Evolutionary conservation across 2,113 vertebrate species (phyloP).

Genomic region (Xerus inauris): DNA sequence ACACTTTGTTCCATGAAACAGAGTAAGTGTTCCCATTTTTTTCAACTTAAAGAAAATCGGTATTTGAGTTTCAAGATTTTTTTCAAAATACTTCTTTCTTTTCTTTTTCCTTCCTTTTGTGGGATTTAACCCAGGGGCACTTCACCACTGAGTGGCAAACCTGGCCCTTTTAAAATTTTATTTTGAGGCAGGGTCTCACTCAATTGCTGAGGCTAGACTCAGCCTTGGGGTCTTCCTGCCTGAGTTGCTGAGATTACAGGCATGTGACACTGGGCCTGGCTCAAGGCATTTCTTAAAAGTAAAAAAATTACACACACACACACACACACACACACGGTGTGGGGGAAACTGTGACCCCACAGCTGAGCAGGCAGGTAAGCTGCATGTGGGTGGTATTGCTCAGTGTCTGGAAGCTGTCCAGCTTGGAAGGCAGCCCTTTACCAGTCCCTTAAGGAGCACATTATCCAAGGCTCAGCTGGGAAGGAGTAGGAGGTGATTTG

Average conservation of each 20-base stretch:
- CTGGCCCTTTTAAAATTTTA: no score
- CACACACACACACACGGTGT: rapidly evolving
- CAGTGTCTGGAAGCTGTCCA: background rate
- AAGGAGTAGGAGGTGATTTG: background rate
- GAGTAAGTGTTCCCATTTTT: background rate
- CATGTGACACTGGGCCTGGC: no score
- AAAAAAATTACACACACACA: background rate
- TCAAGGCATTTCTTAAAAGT: background rate
- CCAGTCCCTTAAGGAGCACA: background rate
- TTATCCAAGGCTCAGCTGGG: background rate
- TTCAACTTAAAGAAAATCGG: background rate
- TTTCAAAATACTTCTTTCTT: background rate
- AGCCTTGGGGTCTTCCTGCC: no score
- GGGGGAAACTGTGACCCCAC: background rate
- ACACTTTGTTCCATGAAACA: background rate
- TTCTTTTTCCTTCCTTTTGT: no score
- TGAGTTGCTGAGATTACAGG: no score
- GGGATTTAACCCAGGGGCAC: no score
- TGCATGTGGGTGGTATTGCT: background rate
- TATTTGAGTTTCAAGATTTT: background rate
- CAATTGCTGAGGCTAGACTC: no score
- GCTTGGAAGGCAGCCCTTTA: background rate
- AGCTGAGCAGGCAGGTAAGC: background rate
- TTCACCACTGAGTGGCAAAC: no score
- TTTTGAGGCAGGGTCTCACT: no score